Conservation (phyloP, 2,113 vertebrate genomes). For the Myiozetetes cayanensis region DNA sequence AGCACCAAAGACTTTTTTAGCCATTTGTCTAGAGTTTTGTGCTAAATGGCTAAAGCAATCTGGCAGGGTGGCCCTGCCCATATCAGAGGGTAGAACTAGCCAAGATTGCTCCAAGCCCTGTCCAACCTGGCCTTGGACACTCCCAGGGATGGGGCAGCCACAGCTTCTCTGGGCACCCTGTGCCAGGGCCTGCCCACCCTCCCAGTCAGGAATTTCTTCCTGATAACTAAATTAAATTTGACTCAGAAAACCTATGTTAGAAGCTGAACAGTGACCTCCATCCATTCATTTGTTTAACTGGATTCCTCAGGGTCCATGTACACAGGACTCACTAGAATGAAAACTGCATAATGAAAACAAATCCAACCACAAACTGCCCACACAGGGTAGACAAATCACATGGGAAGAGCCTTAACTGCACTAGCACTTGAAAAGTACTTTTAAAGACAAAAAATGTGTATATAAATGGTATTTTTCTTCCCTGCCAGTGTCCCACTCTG, state of each 20-base stretch:
- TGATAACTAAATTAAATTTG: neutral
- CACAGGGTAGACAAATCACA: neutral
- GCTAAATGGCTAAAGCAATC: neutral
- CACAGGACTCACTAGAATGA: neutral
- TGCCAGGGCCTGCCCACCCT: neutral
- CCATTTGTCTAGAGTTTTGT: neutral
- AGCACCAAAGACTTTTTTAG: neutral
- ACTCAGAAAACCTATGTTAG: rapidly evolving
- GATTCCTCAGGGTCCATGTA: rapidly evolving
- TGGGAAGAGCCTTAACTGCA: neutral
- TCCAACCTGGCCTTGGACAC: neutral
- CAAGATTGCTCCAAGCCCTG: neutral
- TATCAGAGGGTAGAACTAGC: neutral
- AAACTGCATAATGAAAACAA: neutral
- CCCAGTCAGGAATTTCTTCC: too few relatives aligned
- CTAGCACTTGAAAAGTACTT: neutral
- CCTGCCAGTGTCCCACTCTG: neutral
- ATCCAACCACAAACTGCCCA: neutral
- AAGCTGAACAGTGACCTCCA: neutral
- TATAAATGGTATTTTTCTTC: neutral
- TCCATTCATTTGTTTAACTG: neutral
- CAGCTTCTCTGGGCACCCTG: neutral
- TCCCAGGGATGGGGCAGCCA: neutral
- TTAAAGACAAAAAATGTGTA: neutral
- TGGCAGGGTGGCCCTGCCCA: neutral